These are phyloP conservation scores for Pygocentrus nattereri DNA, from an alignment of 2,797 vertebrate genomes.

Conservation along the genomic window DNA sequence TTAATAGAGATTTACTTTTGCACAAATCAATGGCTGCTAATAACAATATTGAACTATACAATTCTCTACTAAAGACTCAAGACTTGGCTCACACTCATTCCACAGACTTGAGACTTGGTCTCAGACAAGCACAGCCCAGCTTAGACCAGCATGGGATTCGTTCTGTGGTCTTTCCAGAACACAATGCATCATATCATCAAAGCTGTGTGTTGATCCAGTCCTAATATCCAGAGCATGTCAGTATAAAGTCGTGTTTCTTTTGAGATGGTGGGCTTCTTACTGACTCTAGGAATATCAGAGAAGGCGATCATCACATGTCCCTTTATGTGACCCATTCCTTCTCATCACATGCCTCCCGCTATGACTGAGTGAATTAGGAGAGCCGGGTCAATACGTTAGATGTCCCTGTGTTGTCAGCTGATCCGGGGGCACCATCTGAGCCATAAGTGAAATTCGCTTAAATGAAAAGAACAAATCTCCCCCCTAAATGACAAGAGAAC, in stretches of 20 bases:
- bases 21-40: too few species aligned
- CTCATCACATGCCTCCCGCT: slow-evolving; percentile 19
- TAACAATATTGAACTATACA: too few species aligned
- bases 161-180: too few species aligned
- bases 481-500: slow-evolving; percentile 59
- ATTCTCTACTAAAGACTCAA: too few species aligned
- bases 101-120: too few species aligned
- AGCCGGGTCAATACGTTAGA: slow-evolving; percentile 49
- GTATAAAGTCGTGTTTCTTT: background rate
- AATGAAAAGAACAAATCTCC: slow-evolving; percentile 54
- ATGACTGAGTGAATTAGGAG: slow-evolving; percentile 50
- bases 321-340: slow-evolving; percentile 9
- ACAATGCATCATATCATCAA: background rate
- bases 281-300: background rate
- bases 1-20: too few species aligned
- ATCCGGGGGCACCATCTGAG: slow-evolving; percentile 37
- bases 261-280: background rate
- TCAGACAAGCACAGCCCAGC: too few species aligned
- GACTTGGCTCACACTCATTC: too few species aligned
- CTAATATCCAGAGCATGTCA: slow-evolving; percentile 17
- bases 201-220: background rate
- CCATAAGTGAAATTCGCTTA: slow-evolving; percentile 52
- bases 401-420: slow-evolving; percentile 35
- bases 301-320: slow-evolving; percentile 29
- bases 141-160: too few species aligned